Evolutionary conservation across 2,113 vertebrate species (phyloP), one percentile per base, ranked within the genome.

Genomic region (Dromiciops gliroides): DNA sequence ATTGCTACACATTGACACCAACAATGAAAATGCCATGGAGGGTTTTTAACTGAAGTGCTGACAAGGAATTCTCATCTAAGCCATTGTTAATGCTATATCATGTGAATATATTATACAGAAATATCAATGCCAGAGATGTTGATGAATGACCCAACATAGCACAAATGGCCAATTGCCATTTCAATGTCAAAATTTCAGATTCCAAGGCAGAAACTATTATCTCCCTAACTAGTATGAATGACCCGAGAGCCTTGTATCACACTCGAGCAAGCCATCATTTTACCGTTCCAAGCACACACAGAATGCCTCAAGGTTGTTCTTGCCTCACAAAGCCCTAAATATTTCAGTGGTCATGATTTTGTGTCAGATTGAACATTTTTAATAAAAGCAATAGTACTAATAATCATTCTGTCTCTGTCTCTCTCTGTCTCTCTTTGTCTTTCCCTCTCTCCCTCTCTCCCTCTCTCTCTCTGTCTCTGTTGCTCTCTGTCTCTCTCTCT

Each of bases 331-430:
- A 97, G 92, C 93, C 10, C 94, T 75, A 96, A 96, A 95, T 96
- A 95, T 92, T 90, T 96, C 95, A 90, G 96, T 95, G 93, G 96
- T 97, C 91, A 96, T 95, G 23, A 1, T 91, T 95, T 93, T 67
- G 53, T 96, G 91, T 89, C 94, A 94, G 91, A 97, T 83, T 97
- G 95, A 97, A 95, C 95, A 96, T 96, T 97, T 97, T 96, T 97
- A 97, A 94, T 95, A 53, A 56, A 94, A 96, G 52, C 93, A 93
- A 94, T 96, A 95, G 95, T 56, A 89, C 48, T 93, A 89, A 96
- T 95, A 92, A 96, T 89, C 56, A 95, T 95, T 96, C 88, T 95
- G 28, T 60, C 28, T 12, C 26, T 60, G 26, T 31, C 56, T 67
- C 3, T 67, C 11, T 67, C 28, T 67, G 28, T 67, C 56, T 67